Evolutionary conservation across 2,888 invertebrate genomes (phyloP).

Genomic region (Brachylomia viminalis): DNA sequence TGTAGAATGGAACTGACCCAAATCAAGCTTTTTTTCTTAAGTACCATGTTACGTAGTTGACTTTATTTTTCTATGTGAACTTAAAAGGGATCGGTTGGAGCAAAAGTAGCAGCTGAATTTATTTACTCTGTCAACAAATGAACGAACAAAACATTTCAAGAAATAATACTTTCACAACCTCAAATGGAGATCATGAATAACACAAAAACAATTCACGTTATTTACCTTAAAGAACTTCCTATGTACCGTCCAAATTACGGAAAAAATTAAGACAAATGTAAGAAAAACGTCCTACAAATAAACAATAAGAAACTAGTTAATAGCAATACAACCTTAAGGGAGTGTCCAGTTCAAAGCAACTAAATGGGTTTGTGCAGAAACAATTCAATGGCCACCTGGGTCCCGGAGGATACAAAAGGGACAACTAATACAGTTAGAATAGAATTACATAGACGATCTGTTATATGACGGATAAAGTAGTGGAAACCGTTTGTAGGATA

Average conservation of each 20-base stretch:
- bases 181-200: slow-evolving; percentile 47
- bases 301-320: slow-evolving; percentile 70
- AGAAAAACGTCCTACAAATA: slow-evolving; percentile 59
- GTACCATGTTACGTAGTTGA: background rate
- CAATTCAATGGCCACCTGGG: slow-evolving; percentile 82
- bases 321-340: slow-evolving; percentile 73
- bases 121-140: background rate
- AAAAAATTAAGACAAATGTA: slow-evolving; percentile 61
- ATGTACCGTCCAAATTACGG: background rate
- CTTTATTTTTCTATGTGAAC: slow-evolving; percentile 15
- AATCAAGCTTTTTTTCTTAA: slow-evolving; percentile 1
- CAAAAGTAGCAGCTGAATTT: background rate
- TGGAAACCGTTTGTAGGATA: slow-evolving; percentile 12
- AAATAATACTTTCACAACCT: slow-evolving; percentile 17
- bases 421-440: slow-evolving; percentile 67
- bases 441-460: slow-evolving; percentile 56
- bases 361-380: slow-evolving; percentile 79
- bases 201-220: slow-evolving; percentile 31
- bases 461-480: slow-evolving; percentile 50
- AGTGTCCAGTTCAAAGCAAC: slow-evolving; percentile 72
- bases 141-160: slow-evolving; percentile 9
- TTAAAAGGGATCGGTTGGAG: background rate
- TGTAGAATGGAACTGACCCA: slow-evolving; percentile 24
- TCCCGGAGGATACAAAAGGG: slow-evolving; percentile 68
- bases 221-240: slow-evolving; percentile 20